phyloP scores from a whole-genome alignment of 2,113 vertebrate genomes.

The Sinocyclocheilus maitianheensis region DNA sequence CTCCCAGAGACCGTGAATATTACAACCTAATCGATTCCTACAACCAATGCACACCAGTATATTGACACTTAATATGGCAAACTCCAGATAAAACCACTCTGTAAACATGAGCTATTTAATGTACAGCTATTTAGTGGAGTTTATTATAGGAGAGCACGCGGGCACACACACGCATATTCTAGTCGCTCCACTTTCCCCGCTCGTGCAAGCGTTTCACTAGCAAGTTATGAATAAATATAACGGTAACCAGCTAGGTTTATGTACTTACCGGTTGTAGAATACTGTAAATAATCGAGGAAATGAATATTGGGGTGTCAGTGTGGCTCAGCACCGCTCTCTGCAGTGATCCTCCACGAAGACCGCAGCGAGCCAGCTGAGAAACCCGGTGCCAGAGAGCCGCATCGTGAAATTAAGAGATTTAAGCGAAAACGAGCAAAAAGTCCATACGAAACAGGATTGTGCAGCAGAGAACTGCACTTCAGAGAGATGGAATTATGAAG shows the following conservation, averaged over 20 bases:
- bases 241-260: not conserved
- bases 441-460: not conserved
- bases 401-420: constrained; percentile 3
- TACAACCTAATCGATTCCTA: not conserved
- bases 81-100: not conserved
- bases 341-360: constrained; percentile 34
- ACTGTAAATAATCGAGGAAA: not conserved
- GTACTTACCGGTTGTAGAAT: constrained; percentile 32
- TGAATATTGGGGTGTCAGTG: not conserved
- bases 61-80: not conserved
- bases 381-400: constrained; percentile 15
- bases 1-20: no score
- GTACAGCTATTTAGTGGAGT: not conserved
- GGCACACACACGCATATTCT: no score
- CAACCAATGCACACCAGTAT: not conserved
- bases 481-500: not conserved
- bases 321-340: constrained; percentile 33
- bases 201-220: not conserved
- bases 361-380: constrained; percentile 37
- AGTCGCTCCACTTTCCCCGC: constrained; percentile 3
- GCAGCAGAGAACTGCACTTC: not conserved
- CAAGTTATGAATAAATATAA: constrained; percentile 21
- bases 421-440: not conserved
- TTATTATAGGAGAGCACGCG: constrained; percentile 31
- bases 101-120: not conserved